Base-by-base conservation (phyloP, 2,113 vertebrate genomes). In the Sphaerodactylus townsendi region DNA sequence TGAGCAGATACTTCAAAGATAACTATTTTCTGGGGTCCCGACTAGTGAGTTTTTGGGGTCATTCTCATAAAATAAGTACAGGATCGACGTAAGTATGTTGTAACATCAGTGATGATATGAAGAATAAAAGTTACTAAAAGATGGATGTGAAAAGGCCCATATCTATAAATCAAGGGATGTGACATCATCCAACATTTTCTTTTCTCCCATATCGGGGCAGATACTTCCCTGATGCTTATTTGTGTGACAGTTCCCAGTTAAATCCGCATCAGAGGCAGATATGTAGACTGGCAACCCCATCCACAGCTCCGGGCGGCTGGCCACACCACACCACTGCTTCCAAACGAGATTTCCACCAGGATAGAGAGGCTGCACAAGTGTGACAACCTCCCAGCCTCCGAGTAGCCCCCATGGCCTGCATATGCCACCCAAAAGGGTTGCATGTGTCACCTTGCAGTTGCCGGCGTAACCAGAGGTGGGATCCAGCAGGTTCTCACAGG, bases 161-260 rank as follows among this genome's bases (percentile, higher is more conserved):
- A n/a, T 79, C 50, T 84, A 21, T 5, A 1, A 25, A 1, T 28
- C 53, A 35, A 76, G 59, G 46, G 15, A 88, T 82, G 85, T 62
- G 50, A 46, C 53, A 50, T 33, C 35, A 71, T 37, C 83, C 83
- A 86, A 62, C 33, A 50, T 23, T 17, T 35, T 23, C 30, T 68
- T 83, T 50, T 5, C 48, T 74, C 56, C 19, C 21, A 0, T 70
- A 72, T 56, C 39, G 13, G 25, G 76, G 68, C 80, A 64, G 46
- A 9, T 78, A 79, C 30, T 23, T 15, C 84, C 76, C 65, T 46
- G 72, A 10, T 62, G 65, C 0, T 1, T 44, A 48, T 84, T 86
- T 72, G 6, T 3, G 76, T 72, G 78, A 90, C 76, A 44, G 87
- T 90, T 41, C 74, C 35, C 28, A 78, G 77, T 41, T 66, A 37